Evolutionary conservation across 2,113 vertebrate species (phyloP).

Genomic region (Asarcornis scutulata): DNA sequence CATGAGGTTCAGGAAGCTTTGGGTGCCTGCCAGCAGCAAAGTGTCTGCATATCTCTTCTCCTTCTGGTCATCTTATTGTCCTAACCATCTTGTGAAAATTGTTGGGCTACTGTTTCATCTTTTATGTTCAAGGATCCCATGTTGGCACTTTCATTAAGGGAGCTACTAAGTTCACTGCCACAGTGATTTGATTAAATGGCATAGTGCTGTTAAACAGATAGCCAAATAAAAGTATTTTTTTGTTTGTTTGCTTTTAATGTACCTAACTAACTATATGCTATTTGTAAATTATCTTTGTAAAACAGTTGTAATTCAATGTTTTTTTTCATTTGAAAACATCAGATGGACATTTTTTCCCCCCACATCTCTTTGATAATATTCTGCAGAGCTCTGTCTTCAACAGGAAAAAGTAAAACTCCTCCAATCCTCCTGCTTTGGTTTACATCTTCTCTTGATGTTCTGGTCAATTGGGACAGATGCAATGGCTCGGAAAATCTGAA

Average conservation of each 20-base stretch:
- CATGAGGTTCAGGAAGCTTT: constrained; percentile 67
- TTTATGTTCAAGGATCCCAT: neutral
- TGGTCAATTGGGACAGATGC: neutral
- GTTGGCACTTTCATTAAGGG: neutral
- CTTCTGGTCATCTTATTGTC: constrained; percentile 54
- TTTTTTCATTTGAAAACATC: neutral
- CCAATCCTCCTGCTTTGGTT: neutral
- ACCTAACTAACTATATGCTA: neutral
- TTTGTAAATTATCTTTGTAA: neutral
- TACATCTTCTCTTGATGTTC: neutral
- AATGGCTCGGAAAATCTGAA: neutral
- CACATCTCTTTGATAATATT: neutral
- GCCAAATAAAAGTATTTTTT: neutral
- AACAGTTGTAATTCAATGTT: neutral
- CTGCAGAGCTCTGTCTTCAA: neutral
- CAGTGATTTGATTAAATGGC: neutral
- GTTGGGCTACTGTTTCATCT: neutral
- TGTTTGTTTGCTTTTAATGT: neutral
- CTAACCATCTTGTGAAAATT: constrained; percentile 5
- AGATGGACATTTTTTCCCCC: neutral
- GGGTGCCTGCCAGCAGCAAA: constrained; percentile 29
- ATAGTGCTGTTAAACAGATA: neutral
- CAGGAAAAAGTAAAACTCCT: neutral
- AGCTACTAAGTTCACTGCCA: neutral
- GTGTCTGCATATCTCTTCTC: constrained; percentile 6